These are phyloP conservation scores for Trichopria drosophilae DNA, from an alignment of 2,888 invertebrate genomes.

Conservation along the genomic window DNA sequence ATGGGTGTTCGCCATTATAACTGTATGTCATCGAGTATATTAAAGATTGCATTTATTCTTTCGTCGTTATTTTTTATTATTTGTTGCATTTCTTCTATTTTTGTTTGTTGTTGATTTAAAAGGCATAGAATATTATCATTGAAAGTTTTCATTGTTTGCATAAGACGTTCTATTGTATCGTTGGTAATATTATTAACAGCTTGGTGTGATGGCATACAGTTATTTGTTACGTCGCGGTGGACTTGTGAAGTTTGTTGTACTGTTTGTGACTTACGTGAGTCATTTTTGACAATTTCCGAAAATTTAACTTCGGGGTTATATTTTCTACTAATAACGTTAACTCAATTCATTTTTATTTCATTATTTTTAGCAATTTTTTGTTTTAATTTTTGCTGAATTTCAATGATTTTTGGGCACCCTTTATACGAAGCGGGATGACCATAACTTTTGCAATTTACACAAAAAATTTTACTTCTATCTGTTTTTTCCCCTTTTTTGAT, in stretches of 20 bases:
- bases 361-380: not conserved
- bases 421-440: conserved; percentile 15
- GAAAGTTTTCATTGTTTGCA: no score
- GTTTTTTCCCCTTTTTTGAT: conserved; percentile 5
- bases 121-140: no score
- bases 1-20: no score
- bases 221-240: not conserved
- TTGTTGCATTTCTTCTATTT: not conserved
- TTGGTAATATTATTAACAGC: no score
- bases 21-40: no score
- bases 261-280: not conserved
- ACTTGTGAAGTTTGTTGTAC: not conserved
- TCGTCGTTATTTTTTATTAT: not conserved
- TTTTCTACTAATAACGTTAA: not conserved
- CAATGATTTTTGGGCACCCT: conserved; percentile 11
- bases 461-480: conserved; percentile 4
- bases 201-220: no score
- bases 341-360: not conserved
- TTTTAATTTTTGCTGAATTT: not conserved
- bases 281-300: no score
- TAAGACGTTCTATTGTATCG: no score
- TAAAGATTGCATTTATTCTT: no score
- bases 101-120: no score
- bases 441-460: conserved; percentile 9
- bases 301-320: not conserved